Base-by-base conservation (phyloP, 37 sponge, comb jelly and placozoan species). In the Agelas oroides region DNA sequence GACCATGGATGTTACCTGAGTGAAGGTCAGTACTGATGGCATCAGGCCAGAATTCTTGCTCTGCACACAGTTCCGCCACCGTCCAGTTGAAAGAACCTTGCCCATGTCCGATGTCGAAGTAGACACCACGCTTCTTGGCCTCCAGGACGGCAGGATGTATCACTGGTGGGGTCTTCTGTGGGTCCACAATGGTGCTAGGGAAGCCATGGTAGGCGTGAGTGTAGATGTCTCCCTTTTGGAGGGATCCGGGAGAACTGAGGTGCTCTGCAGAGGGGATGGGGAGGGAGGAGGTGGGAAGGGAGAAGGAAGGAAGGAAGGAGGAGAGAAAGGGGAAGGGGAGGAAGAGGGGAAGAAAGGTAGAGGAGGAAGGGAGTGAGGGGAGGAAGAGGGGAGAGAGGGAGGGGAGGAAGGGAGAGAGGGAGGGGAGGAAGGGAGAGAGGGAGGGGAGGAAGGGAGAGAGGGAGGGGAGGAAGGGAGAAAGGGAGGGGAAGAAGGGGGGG, bases 181-280 rank as follows among this genome's bases (percentile, higher is more conserved):
- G 2, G 33, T 87, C 82, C 28, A 87, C 54, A n/a, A 87, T 80
- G 33, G 23, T 80, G 32, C 58, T 36, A 20, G 28, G 12, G 52
- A 80, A 87, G 20, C 76, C 88, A 65, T 87, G 81, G 27, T 46
- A 74, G 30, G 46, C 23, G 58, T 87, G 88, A 35, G 88, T 87
- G 59, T 23, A 63, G 18, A 87, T 80, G 63, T 87, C 88, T 11
- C 88, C 88, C 6, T 37, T 72, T 35, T 3, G 5, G 65, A 83
- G 30, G 27, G 64, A 73, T 15, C 81, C 81, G 30, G 70, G 70
- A 1, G 46, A 14, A 30, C 55, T 21, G n/a, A 73, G 54, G 3
- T 40, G 46, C 8, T 8, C 46, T 46, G 46, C 46, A 46, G 46
- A 8, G 30, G 53, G 46, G 67, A 37, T 19, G 20, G 34, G n/a